Evolutionary conservation across 2,113 vertebrate genomes (phyloP), one percentile per base, ranked within the genome.

Genomic region (Carettochelys insculpta): DNA sequence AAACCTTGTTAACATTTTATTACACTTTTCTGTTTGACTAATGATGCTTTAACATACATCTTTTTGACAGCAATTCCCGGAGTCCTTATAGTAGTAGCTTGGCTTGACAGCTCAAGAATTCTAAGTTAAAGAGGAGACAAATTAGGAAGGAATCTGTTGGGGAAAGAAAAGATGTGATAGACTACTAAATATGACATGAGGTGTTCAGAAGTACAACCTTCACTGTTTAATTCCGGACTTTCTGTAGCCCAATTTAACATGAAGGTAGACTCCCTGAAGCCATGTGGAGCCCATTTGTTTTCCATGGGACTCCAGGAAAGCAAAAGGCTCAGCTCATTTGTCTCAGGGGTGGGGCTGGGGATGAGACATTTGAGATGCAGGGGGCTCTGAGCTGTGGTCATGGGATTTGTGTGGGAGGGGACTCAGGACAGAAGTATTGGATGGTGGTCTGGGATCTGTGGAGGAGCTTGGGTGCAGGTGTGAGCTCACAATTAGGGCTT

Each of bases 11-110:
- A 97, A 95, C 83, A 68, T 95, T 97, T 97, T 94, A 89, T 95
- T 96, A 90, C 88, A 86, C 96, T 96, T 97, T 97, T 95, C 89
- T 92, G 81, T 96, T 97, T 97, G 96, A 97, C 95, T 96, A 97
- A 97, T 91, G 91, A 95, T 95, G 79, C 68, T 96, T 97, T 96
- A 95, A 95, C 96, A 83, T 95, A 75, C 95, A 88, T 95, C 96
- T 95, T 96, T 91, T 96, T 95, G 92, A 88, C 80, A 93, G 71
- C 91, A 96, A 95, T 96, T 97, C 90, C 76, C 73, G 43, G 53
- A 94, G 68, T 94, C 65, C 85, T 94, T 97, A 41, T 89, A 89
- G 94, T 85, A 94, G 77, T 93, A 96, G 95, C 84, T 93, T 96
- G 89, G 83, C 85, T 95, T 96, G 88, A 94, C 96, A 96, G 87